A percentile compares a stretch with the other conserved stretches of the same genome.
Evolutionary conservation across 2,888 invertebrate species (phyloP).

Genomic region (Onthophagus sagittarius): DNA sequence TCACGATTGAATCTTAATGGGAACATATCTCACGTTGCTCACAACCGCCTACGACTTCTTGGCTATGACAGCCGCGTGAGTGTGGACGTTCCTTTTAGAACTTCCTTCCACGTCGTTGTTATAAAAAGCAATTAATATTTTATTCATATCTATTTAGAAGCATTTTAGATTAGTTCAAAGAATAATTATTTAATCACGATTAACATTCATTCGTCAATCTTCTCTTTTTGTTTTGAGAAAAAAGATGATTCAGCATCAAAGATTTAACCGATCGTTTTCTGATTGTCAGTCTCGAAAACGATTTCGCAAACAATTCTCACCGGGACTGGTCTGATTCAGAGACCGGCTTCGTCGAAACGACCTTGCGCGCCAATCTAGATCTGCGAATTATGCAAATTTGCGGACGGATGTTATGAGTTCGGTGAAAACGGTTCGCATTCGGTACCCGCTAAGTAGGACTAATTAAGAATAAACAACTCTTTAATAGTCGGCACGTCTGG

Average conservation of each 20-base stretch:
- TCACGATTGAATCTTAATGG: conserved; percentile 21
- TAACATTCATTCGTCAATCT: too few species aligned
- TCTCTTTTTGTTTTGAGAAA: not conserved
- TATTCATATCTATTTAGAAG: too few species aligned
- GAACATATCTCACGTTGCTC: conserved; percentile 20
- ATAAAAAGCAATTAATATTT: too few species aligned
- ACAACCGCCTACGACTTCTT: conserved; percentile 5
- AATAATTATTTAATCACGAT: too few species aligned
- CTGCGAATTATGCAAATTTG: not conserved
- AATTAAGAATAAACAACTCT: not conserved
- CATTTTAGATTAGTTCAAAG: too few species aligned
- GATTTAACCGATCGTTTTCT: not conserved
- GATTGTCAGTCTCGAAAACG: not conserved
- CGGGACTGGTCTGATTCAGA: too few species aligned
- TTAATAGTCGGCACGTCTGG: not conserved
- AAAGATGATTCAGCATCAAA: not conserved
- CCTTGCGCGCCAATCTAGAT: not conserved
- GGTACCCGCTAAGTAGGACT: not conserved
- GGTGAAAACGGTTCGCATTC: not conserved
- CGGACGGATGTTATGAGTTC: not conserved
- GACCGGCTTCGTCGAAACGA: not conserved
- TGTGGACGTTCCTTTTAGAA: not conserved
- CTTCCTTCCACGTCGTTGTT: not conserved
- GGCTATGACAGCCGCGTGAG: not conserved
- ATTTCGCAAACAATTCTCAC: not conserved